phyloP scores from a whole-genome alignment of 2,888 invertebrate species.

The Margaritifera margaritifera region DNA sequence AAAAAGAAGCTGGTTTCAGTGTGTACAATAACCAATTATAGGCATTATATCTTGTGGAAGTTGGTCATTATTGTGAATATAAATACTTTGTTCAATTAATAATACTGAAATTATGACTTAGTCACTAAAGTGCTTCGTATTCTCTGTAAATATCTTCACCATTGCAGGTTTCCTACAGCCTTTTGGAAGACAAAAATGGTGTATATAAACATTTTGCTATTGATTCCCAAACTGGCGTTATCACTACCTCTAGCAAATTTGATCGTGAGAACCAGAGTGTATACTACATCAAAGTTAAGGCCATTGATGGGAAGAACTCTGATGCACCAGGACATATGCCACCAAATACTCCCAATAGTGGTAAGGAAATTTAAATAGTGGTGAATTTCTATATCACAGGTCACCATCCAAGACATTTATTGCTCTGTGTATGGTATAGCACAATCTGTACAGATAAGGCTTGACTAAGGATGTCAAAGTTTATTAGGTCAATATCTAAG shows the following conservation, averaged over 20 bases:
- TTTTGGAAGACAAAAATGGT: slow-evolving; percentile 43
- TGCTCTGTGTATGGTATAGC: no score
- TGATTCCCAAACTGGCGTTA: slow-evolving; percentile 83
- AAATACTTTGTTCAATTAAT: neutral
- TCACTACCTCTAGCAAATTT: slow-evolving; percentile 95
- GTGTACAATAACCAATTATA: no score
- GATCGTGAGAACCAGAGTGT: slow-evolving; percentile 83
- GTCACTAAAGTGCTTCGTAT: neutral
- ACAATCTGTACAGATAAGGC: no score
- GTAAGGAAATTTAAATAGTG: slow-evolving; percentile 69
- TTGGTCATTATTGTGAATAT: neutral
- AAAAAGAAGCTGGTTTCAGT: no score
- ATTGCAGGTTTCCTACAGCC: slow-evolving; percentile 41
- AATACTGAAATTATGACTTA: no score
- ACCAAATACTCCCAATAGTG: slow-evolving; percentile 95
- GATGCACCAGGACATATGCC: slow-evolving; percentile 90
- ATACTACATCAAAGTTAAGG: slow-evolving; percentile 97
- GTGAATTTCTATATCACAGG: no score
- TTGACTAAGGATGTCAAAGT: no score
- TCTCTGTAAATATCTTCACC: neutral
- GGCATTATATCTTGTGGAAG: no score
- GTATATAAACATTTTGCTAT: slow-evolving; percentile 49
- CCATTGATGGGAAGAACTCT: slow-evolving; percentile 96
- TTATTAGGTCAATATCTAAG: no score
- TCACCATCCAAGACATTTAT: no score